Conservation (phyloP, 23 tunicate species). For the Ciona savignyi region DNA sequence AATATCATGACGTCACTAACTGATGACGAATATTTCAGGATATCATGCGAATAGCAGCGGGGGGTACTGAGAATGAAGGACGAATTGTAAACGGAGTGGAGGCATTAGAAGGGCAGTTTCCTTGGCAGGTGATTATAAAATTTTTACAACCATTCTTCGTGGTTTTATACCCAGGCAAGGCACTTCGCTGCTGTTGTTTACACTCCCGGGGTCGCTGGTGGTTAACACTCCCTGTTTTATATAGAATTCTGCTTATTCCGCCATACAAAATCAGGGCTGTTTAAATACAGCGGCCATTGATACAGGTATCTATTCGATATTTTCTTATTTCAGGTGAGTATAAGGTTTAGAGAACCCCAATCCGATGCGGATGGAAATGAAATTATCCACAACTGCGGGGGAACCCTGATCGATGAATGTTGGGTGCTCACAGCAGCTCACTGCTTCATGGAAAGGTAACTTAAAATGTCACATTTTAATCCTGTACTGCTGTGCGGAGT, state of each 20-base stretch:
- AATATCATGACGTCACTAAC: background rate
- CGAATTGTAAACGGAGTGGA: slow-evolving; percentile 52
- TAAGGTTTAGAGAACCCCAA: slow-evolving; percentile 34
- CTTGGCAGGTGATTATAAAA: slow-evolving; percentile 70
- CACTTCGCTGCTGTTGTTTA: background rate
- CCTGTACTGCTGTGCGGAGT: background rate
- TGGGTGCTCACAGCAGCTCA: slow-evolving; percentile 94
- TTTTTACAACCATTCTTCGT: background rate
- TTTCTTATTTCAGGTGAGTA: slow-evolving; percentile 50
- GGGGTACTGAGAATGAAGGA: background rate
- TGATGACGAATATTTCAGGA: slow-evolving; percentile 3
- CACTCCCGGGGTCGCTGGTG: background rate
- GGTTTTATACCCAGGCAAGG: no score
- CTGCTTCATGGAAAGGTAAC: slow-evolving; percentile 66
- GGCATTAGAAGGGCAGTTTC: slow-evolving; percentile 69
- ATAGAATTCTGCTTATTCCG: no score
- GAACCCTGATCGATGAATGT: slow-evolving; percentile 70
- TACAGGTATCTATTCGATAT: no score
- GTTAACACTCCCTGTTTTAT: no score
- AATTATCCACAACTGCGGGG: slow-evolving; percentile 79
- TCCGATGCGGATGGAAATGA: slow-evolving; percentile 9
- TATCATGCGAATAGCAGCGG: slow-evolving; percentile 4
- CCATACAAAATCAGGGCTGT: no score
- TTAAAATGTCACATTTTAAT: background rate
- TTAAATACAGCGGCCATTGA: no score